A percentile compares a stretch with the other conserved stretches of the same genome.
Evolutionary conservation across 2,888 invertebrate species (phyloP).

Genomic region (Ectropis crepuscularia): DNA sequence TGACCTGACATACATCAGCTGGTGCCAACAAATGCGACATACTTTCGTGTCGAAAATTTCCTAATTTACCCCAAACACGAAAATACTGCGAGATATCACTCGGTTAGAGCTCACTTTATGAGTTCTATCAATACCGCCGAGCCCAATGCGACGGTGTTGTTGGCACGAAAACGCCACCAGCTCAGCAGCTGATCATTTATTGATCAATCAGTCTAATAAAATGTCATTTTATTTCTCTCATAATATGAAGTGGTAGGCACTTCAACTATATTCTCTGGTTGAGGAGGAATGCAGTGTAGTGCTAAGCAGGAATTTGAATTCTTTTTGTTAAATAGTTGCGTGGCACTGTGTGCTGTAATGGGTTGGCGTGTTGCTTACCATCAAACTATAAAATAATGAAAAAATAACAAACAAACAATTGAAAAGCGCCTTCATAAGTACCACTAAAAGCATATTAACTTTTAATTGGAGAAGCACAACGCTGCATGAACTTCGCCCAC

Average conservation of each 20-base stretch:
- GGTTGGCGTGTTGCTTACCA: too few relatives aligned
- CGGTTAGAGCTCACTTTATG: conserved; percentile 16
- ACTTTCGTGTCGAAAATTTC: conserved; percentile 62
- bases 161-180: conserved; percentile 9
- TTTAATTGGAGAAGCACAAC: too few relatives aligned
- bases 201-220: conserved; percentile 12
- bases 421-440: too few relatives aligned
- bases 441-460: too few relatives aligned
- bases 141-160: conserved; percentile 4
- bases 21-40: conserved; percentile 72
- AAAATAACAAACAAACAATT: too few relatives aligned
- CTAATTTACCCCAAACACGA: conserved; percentile 44
- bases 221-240: not conserved
- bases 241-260: not conserved
- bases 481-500: conserved; percentile 16
- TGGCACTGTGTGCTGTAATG: too few relatives aligned
- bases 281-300: too few relatives aligned
- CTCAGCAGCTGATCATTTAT: conserved; percentile 9
- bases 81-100: conserved; percentile 25
- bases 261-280: too few relatives aligned
- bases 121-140: conserved; percentile 19
- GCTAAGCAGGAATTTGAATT: too few relatives aligned
- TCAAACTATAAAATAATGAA: too few relatives aligned
- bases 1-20: conserved; percentile 71
- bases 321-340: too few relatives aligned